Conservation (phyloP, 2,888 invertebrate species). For the Epistrophe eligans region DNA sequence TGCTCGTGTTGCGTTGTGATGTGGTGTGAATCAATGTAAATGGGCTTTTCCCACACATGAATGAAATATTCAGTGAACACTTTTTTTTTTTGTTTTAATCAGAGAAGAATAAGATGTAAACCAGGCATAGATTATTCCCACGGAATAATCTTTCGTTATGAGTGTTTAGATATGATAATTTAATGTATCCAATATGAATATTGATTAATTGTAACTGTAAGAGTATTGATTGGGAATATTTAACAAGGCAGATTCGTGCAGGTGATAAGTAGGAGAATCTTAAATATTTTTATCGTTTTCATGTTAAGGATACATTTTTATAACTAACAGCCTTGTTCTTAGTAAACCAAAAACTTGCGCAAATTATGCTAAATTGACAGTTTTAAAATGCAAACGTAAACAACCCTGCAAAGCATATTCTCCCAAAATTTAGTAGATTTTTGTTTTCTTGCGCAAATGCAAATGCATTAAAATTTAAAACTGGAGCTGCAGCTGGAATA, state of each 20-base stretch:
- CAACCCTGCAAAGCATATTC: too few relatives aligned
- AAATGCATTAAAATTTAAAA: too few relatives aligned
- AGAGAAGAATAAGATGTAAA: constrained; percentile 12
- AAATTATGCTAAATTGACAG: too few relatives aligned
- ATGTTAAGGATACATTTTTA: too few relatives aligned
- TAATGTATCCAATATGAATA: constrained; percentile 19
- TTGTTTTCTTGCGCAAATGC: too few relatives aligned
- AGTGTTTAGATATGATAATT: constrained; percentile 27
- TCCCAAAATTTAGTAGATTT: too few relatives aligned
- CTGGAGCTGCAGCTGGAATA: too few relatives aligned
- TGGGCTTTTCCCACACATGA: constrained; percentile 41
- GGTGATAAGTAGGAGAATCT: neutral
- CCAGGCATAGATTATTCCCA: constrained; percentile 9
- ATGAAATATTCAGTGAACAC: constrained; percentile 33
- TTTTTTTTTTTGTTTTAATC: constrained; percentile 12
- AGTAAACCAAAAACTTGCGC: too few relatives aligned
- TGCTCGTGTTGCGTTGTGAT: neutral
- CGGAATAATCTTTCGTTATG: constrained; percentile 11
- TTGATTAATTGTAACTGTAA: constrained; percentile 10
- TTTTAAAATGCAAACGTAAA: too few relatives aligned
- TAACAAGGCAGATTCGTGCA: too few relatives aligned
- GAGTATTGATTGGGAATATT: neutral
- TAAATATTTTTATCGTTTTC: neutral
- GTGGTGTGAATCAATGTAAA: constrained; percentile 50
- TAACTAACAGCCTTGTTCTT: too few relatives aligned